A percentile compares a stretch with the other conserved stretches of the same genome.
phyloP scores from a whole-genome alignment of 1,140 invertebrate genomes.

The Drosophila tristis region DNA sequence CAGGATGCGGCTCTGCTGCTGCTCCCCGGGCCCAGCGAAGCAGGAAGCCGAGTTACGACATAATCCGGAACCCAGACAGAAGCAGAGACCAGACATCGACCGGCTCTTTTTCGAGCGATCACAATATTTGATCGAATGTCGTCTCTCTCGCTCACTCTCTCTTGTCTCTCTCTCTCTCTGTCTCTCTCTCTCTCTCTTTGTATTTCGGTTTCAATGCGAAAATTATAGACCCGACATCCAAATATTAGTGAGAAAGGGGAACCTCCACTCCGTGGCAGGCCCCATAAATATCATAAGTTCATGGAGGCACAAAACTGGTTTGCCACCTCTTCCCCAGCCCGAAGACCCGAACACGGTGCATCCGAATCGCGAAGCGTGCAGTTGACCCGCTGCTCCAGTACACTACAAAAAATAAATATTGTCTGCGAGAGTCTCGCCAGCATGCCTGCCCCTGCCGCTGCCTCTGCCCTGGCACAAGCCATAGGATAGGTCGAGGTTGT shows the following conservation, averaged over 20 bases:
- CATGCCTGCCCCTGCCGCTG: background rate
- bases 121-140: slow-evolving; percentile 15
- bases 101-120: too few species aligned
- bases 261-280: background rate
- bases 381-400: slow-evolving; percentile 50
- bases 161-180: background rate
- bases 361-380: slow-evolving; percentile 1
- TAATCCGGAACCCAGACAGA: slow-evolving; percentile 3
- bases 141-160: slow-evolving; percentile 4
- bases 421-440: slow-evolving; percentile 1
- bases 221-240: slow-evolving; percentile 6
- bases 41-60: slow-evolving; percentile 8
- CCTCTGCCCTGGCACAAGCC: slow-evolving; percentile 1
- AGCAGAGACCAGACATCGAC: too few species aligned
- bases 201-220: slow-evolving; percentile 4
- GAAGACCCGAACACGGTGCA: background rate
- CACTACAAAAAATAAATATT: slow-evolving; percentile 19
- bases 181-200: background rate
- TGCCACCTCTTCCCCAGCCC: slow-evolving; percentile 2
- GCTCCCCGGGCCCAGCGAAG: background rate
- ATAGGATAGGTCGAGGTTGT: slow-evolving; percentile 32
- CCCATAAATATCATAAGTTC: slow-evolving; percentile 36
- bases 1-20: slow-evolving; percentile 7
- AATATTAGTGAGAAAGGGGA: background rate
- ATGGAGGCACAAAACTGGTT: slow-evolving; percentile 35